Percentiles rank a stretch among this genome's conserved stretches.
Conservation (phyloP, 2,113 vertebrate genomes). For the Phalacrocorax pelagicus region DNA sequence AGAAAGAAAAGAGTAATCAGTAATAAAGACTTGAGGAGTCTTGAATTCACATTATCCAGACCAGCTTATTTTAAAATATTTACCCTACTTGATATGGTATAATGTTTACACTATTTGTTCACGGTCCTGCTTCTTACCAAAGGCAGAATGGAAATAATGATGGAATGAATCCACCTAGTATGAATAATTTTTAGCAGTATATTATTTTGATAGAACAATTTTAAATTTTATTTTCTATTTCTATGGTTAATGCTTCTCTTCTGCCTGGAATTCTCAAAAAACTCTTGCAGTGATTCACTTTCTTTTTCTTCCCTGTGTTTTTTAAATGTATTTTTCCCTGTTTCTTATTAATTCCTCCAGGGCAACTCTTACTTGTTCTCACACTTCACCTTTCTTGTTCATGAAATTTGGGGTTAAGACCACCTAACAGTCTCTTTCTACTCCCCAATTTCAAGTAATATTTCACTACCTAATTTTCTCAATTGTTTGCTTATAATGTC, state of each 20-base stretch:
- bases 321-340: neutral
- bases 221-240: neutral
- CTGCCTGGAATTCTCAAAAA: neutral
- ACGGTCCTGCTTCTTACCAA: neutral
- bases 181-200: neutral
- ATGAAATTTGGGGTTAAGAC: too few relatives aligned
- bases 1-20: neutral
- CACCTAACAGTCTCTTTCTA: neutral
- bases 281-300: neutral
- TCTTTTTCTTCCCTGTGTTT: neutral
- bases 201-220: neutral
- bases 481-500: neutral
- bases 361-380: neutral
- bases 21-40: neutral
- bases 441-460: neutral
- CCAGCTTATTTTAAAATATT: neutral
- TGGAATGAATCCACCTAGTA: neutral
- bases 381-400: neutral
- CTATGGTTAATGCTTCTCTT: neutral
- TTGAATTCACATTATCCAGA: neutral
- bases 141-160: neutral
- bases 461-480: neutral
- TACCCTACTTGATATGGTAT: neutral
- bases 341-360: neutral
- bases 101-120: neutral